Base-by-base conservation (phyloP, 2,888 invertebrate genomes). In the Notodonta dromedarius region DNA sequence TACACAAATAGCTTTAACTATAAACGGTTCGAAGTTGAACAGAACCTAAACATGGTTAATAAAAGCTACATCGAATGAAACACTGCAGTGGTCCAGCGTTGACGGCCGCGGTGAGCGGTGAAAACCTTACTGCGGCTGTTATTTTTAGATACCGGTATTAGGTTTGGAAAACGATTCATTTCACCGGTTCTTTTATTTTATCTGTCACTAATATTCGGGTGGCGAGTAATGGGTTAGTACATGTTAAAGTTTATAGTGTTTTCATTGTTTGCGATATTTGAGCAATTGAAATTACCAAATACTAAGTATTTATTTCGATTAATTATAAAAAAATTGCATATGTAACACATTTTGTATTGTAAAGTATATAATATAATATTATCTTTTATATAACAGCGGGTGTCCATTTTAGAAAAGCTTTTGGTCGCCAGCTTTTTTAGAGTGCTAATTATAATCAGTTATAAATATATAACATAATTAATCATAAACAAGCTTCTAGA, bases 41-140 rank as follows among this genome's bases (percentile, higher is more conserved):
- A 13, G 12, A 51, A 24, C 0, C 24, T 9, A 54, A 59, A 52
- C 46, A 35, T 44, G 11, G 11, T 11, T 42, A 42, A 42, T 11
- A 11, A 40, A 65, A 56, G 52, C 57, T 56, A 57, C 51, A 55
- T 50, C 57, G 63, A 58, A 51, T 32, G n/a, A 63, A 61, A 65
- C 59, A 66, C 69, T 66, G 69, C 74, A 72, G 72, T 67, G 61
- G 57, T 61, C 59, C 53, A 65, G 62, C 55, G 72, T 65, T 67
- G 76, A 74, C 69, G 66, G 61, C 59, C 60, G 66, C 61, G 59
- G 42, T 58, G 67, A 54, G 56, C 56, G 63, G 56, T 69, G 60
- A 61, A 60, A 70, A 69, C 57, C 61, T 24, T 60, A 62, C 59
- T 72, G 74, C 67, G 63, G 64, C 14, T 32, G 70, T 56, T 77